Percentiles rank a stretch among this genome's conserved stretches.
Conservation (phyloP, 2,113 vertebrate genomes). For the Chitala chitala region DNA sequence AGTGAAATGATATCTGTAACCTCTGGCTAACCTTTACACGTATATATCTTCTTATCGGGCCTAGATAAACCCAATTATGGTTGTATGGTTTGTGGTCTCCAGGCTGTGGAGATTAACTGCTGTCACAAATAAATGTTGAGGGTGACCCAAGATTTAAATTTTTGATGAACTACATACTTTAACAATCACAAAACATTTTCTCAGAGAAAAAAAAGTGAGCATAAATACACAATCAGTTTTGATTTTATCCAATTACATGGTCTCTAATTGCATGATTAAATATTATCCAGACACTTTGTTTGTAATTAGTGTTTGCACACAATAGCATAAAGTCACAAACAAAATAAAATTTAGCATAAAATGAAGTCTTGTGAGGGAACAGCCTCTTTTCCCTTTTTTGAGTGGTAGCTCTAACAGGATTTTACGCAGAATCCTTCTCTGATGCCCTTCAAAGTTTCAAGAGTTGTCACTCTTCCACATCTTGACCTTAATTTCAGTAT, state of each 20-base stretch:
- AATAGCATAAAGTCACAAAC: not conserved
- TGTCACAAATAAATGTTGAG: not conserved
- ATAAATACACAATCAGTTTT: not conserved
- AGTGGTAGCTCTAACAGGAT: not conserved
- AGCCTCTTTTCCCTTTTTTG: not conserved
- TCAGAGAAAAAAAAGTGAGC: not conserved
- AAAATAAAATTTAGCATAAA: not conserved
- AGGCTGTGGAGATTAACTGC: not conserved
- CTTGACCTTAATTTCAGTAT: not conserved
- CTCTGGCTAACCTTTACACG: not conserved
- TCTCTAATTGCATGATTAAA: slow-evolving; percentile 19
- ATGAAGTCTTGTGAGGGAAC: not conserved
- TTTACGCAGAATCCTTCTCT: not conserved
- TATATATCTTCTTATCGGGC: not conserved
- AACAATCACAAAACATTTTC: not conserved
- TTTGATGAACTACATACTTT: not conserved
- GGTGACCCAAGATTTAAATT: not conserved
- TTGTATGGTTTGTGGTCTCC: not conserved
- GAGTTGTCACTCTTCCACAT: not conserved
- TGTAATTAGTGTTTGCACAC: not conserved
- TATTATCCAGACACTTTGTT: not conserved
- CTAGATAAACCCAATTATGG: not conserved
- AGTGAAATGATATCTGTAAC: not conserved
- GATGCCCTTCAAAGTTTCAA: not conserved
- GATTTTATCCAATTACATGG: not conserved